phyloP scores from a whole-genome alignment of 2,113 vertebrate species.

The Sorex fumeus region DNA sequence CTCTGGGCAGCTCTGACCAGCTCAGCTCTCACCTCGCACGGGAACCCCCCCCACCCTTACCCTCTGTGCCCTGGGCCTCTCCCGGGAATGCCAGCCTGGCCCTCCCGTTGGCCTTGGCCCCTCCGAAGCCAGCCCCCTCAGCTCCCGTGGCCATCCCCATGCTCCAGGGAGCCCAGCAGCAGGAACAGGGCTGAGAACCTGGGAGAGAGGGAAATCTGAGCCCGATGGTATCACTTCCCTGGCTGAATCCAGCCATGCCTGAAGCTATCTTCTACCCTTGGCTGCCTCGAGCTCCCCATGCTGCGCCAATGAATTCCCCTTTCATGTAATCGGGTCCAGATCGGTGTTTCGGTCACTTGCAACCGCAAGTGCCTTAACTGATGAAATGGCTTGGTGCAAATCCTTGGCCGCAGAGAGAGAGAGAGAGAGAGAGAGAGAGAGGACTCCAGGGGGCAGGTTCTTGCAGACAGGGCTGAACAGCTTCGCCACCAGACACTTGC shows the following conservation, averaged over 20 bases:
- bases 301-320: conserved; percentile 23
- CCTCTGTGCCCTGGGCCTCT: neutral
- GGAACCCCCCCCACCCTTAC: no score
- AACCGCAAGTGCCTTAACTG: conserved; percentile 68
- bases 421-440: neutral
- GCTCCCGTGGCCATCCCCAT: neutral
- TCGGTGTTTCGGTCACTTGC: conserved; percentile 35
- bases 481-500: fast-evolving
- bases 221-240: conserved; percentile 50
- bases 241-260: conserved; percentile 65
- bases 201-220: conserved; percentile 45
- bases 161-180: neutral
- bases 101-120: neutral
- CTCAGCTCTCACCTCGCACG: fast-evolving
- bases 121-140: neutral
- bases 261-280: conserved; percentile 67
- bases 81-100: neutral
- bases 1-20: no score
- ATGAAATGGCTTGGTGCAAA: conserved; percentile 73
- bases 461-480: fast-evolving
- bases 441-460: neutral
- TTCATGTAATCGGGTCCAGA: conserved; percentile 60
- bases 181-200: neutral
- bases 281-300: neutral
- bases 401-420: conserved; percentile 37